Evolutionary conservation across 2,113 vertebrate genomes (phyloP).

Genomic region (Cyphomyrus discorhynchus): DNA sequence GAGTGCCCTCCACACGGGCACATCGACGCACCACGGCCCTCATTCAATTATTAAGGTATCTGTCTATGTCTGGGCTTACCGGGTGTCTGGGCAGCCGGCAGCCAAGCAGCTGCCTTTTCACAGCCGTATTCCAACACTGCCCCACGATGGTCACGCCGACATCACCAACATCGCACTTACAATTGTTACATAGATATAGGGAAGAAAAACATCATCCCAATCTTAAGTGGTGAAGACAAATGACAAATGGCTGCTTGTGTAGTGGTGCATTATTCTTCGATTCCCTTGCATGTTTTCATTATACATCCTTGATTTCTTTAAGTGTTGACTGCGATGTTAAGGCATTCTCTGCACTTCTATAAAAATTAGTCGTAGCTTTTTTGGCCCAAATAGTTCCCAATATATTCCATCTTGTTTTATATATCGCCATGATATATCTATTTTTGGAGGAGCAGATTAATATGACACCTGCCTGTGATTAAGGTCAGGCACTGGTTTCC

Average conservation of each 20-base stretch:
- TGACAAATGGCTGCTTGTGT: not conserved
- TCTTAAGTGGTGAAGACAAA: not conserved
- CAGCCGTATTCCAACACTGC: not conserved
- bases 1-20: slow-evolving; percentile 35
- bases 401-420: not conserved
- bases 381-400: not conserved
- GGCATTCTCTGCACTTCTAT: not conserved
- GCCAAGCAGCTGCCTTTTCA: not conserved
- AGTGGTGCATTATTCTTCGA: not conserved
- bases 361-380: not conserved
- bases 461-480: not conserved
- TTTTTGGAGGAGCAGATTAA: not conserved
- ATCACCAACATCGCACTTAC: not conserved
- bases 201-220: not conserved
- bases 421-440: not conserved
- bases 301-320: not conserved
- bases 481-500: not conserved
- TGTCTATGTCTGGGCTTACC: not conserved
- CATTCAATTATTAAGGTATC: slow-evolving; percentile 35
- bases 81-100: not conserved
- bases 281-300: not conserved
- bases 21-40: slow-evolving; percentile 3
- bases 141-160: not conserved
- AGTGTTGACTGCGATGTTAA: not conserved
- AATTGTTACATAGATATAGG: not conserved